Percentiles rank a stretch among this genome's conserved stretches.
These are phyloP conservation scores for Polietes domitor DNA, from an alignment of 2,888 invertebrate genomes.

Conservation along the genomic window DNA sequence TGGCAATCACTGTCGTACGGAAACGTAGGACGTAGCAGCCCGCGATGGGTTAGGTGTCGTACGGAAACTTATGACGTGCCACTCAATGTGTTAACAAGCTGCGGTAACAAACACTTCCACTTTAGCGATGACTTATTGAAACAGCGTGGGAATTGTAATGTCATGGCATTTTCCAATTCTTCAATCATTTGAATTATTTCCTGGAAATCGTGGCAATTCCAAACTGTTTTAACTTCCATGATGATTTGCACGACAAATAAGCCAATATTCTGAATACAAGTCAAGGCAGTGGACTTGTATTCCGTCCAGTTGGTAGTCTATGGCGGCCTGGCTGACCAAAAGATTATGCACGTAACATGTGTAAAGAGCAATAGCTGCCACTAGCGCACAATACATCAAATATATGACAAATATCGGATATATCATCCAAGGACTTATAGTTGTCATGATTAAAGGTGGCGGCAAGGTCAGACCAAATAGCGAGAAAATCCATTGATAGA, in stretches of 20 bases:
- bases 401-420: neutral
- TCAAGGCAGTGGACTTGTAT: constrained; percentile 9
- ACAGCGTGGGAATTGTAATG: neutral
- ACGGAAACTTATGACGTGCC: too few species aligned
- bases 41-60: too few species aligned
- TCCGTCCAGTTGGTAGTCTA: neutral
- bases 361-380: neutral
- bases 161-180: constrained; percentile 30
- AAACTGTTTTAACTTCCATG: constrained; percentile 26
- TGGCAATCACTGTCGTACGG: too few species aligned
- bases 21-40: too few species aligned
- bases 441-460: neutral
- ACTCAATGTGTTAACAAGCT: too few species aligned
- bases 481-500: constrained; percentile 30
- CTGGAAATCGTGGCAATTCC: neutral
- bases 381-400: neutral
- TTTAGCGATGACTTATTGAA: neutral
- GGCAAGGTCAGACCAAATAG: constrained; percentile 34
- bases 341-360: constrained; percentile 1
- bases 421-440: neutral
- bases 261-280: constrained; percentile 17
- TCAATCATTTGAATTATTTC: neutral
- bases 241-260: neutral
- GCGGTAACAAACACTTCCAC: too few species aligned
- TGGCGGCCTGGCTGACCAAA: neutral